Evolutionary conservation across 2,797 vertebrate genomes (phyloP).

Genomic region (Moxostoma hubbsi): DNA sequence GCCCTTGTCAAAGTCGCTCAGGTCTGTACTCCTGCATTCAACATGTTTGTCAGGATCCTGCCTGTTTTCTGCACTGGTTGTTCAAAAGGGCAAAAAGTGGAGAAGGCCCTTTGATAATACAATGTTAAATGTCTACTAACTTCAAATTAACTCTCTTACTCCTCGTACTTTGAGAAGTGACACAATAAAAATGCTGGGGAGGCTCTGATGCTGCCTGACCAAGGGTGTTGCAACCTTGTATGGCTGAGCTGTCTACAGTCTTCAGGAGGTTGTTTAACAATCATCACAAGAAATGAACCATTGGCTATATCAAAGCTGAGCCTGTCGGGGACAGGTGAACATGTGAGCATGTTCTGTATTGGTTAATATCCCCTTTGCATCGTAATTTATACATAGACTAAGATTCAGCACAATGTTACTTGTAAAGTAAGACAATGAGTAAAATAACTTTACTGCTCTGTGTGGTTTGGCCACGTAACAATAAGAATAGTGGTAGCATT

Average conservation of each 20-base stretch:
- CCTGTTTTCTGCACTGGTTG: not conserved
- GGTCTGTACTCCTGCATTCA: no score
- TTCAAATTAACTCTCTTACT: not conserved
- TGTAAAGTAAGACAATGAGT: not conserved
- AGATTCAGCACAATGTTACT: not conserved
- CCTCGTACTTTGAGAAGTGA: not conserved
- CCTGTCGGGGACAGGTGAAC: not conserved
- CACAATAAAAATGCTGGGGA: not conserved
- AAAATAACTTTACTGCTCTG: not conserved
- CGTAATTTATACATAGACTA: not conserved
- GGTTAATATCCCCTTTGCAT: not conserved
- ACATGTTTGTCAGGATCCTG: no score
- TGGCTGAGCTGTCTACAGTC: not conserved
- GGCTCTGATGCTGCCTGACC: not conserved
- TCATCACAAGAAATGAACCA: not conserved
- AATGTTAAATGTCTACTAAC: not conserved
- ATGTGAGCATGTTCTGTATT: not conserved
- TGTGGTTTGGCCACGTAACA: no score
- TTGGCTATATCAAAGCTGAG: not conserved
- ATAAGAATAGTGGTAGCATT: not conserved
- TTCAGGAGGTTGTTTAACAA: not conserved
- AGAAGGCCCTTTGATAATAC: not conserved
- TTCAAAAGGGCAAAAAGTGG: not conserved
- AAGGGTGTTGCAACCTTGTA: constrained; percentile 23
- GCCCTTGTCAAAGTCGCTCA: no score